Base-by-base conservation (phyloP, 2,113 vertebrate genomes). In the Lichenostomus cassidix region DNA sequence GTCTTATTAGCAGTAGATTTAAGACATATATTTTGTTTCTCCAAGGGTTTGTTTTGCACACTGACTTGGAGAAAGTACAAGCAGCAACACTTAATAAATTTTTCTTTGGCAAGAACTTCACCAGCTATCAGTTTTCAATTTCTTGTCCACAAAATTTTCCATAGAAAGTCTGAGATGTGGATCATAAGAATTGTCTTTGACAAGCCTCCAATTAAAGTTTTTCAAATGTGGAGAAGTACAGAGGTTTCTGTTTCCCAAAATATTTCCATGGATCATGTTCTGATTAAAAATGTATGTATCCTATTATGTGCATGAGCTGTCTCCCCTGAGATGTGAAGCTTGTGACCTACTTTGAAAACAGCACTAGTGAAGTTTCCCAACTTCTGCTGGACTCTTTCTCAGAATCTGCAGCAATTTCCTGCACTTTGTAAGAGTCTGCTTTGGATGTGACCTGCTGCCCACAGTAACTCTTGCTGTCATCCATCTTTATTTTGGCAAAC, bases 201-300 rank as follows among this genome's bases (percentile, higher is more conserved):
- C 42, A 59, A 11, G 24, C 19, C 17, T 94, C 23, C 12, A 71
- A 25, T 47, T 75, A 47, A 55, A 3, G 3, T 24, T 77, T 52
- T 53, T 74, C 81, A 79, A 44, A 78, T 28, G 25, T 70, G 44
- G 64, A 86, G 60, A 84, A 53, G 28, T 64, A 84, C 22, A 76
- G 53, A 84, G 25, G n/a, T 62, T 91, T 91, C 53, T 73, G 10
- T 85, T 87, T 89, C 67, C 94, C 74, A 73, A 39, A 92, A 50
- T 76, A 89, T 85, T 94, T 84, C 85, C 62, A 55, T 37, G 67
- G 87, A 87, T 92, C 70, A 23, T 73, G 27, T 84, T 92, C 81
- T 80, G 39, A 83, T 96, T 95, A 90, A 96, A 91, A 91, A 94
- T 91, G 16, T 35, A 69, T 79, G 23, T 29, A 50, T 80, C 50